Conservation (phyloP, 2,888 invertebrate genomes). For the Lutraria lutraria region DNA sequence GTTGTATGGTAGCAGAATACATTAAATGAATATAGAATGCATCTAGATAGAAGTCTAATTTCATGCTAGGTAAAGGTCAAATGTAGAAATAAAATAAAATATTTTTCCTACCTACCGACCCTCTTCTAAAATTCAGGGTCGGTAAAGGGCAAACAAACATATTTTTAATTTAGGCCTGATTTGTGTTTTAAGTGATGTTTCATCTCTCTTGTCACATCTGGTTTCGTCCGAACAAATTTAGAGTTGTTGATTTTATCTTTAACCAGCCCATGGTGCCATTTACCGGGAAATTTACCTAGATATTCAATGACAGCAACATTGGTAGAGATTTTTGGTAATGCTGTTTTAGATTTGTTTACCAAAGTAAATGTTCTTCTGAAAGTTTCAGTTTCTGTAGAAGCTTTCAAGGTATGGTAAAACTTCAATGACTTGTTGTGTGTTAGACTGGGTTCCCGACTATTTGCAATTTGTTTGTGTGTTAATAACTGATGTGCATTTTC, state of each 20-base stretch:
- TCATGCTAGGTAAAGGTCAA: no score
- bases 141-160: no score
- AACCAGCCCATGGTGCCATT: conserved; percentile 7
- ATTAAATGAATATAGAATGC: no score
- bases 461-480: conserved; percentile 34
- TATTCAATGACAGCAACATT: conserved; percentile 23
- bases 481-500: neutral
- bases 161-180: no score
- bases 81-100: no score
- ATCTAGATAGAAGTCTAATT: no score
- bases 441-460: neutral
- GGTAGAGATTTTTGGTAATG: neutral
- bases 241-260: neutral
- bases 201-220: neutral
- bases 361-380: neutral
- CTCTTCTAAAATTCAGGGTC: no score
- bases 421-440: neutral
- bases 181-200: conserved; percentile 10
- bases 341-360: neutral
- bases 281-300: conserved; percentile 29
- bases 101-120: no score
- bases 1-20: no score
- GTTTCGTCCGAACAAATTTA: neutral
- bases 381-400: no score
- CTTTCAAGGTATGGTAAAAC: conserved; percentile 32